phyloP scores from a whole-genome alignment of 2,888 invertebrate genomes.

The Thera britannica region DNA sequence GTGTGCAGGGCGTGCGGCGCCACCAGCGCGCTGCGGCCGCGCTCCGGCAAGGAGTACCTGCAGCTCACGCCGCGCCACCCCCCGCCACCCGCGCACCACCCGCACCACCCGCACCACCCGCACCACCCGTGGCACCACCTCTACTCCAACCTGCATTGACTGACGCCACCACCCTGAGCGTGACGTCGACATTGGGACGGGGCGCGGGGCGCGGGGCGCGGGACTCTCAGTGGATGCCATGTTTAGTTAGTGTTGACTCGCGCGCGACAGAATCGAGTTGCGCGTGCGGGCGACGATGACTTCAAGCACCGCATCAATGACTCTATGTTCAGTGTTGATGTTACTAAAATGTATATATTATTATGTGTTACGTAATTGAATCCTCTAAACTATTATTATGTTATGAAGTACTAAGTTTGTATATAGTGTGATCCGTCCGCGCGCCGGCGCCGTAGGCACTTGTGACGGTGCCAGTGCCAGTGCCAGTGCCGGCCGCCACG shows the following conservation, averaged over 20 bases:
- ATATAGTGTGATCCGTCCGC: constrained; percentile 71
- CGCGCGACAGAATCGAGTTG: not conserved
- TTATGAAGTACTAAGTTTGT: constrained; percentile 42
- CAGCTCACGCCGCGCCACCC: constrained; percentile 68
- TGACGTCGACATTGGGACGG: no score
- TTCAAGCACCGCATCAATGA: not conserved
- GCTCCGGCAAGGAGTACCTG: constrained; percentile 94
- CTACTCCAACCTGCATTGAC: constrained; percentile 52
- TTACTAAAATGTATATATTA: no score
- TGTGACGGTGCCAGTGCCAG: not conserved
- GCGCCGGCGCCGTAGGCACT: constrained; percentile 44
- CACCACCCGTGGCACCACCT: constrained; percentile 39
- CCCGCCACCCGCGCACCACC: constrained; percentile 48
- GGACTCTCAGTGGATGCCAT: no score
- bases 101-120: constrained; percentile 43
- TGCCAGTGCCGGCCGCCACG: not conserved
- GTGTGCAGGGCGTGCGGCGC: constrained; percentile 62
- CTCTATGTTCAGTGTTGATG: no score
- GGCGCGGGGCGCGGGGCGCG: no score
- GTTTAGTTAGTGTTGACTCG: no score
- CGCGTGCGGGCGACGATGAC: not conserved
- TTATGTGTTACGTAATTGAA: no score
- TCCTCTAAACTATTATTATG: not conserved
- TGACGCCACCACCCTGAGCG: constrained; percentile 37
- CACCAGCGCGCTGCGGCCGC: constrained; percentile 90